These are phyloP conservation scores for Indicator maculatus DNA, from an alignment of 2,113 vertebrate species.

Conservation along the genomic window DNA sequence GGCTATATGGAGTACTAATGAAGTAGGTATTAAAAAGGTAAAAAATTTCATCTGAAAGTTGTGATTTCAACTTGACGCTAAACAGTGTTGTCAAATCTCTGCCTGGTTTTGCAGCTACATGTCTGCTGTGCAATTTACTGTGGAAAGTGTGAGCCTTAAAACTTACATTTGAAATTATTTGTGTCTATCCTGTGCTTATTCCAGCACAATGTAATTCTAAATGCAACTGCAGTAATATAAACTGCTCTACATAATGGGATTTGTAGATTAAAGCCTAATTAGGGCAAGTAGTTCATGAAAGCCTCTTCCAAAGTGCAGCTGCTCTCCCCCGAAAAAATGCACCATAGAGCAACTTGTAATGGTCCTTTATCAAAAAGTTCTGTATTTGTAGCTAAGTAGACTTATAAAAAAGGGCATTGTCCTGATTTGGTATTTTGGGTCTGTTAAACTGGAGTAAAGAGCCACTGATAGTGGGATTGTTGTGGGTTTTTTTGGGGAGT, in stretches of 20 bases:
- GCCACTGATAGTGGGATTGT: not conserved
- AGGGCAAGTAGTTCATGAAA: not conserved
- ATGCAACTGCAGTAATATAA: not conserved
- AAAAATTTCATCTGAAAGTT: not conserved
- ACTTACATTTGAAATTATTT: constrained; percentile 8
- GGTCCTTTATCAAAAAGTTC: not conserved
- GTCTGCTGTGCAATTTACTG: not conserved
- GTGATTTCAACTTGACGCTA: not conserved
- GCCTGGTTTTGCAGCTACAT: not conserved
- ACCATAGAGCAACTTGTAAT: not conserved
- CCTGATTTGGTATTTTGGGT: not conserved
- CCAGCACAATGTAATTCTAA: not conserved
- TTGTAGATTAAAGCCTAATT: constrained; percentile 50
- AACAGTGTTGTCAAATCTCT: not conserved
- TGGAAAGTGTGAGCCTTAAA: constrained; percentile 3
- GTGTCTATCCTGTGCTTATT: not conserved
- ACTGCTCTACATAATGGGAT: constrained; percentile 19
- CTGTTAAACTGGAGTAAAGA: not conserved
- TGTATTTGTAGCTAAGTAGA: not conserved
- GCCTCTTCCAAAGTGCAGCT: not conserved
- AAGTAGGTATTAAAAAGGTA: not conserved
- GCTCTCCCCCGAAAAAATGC: not conserved
- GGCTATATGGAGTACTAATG: not conserved
- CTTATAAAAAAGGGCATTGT: not conserved
- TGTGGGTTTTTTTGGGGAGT: too few species aligned